These are phyloP conservation scores for Erythrolamprus reginae DNA, from an alignment of 2,113 vertebrate genomes.

Conservation along the genomic window DNA sequence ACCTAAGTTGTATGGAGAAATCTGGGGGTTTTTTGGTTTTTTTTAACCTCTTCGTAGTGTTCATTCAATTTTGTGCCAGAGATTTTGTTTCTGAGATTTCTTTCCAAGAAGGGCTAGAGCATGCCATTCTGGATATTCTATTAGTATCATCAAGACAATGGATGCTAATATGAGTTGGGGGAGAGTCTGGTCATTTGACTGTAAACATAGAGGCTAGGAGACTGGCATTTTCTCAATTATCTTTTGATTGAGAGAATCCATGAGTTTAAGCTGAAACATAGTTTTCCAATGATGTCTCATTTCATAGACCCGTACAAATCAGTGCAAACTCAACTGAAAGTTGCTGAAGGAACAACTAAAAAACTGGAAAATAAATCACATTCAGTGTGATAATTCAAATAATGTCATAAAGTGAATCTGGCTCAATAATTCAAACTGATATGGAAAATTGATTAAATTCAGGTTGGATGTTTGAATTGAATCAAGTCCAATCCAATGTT, in stretches of 20 bases:
- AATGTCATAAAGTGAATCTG: not conserved
- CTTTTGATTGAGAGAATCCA: not conserved
- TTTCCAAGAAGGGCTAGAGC: not conserved
- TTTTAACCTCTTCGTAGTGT: not conserved
- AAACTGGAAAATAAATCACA: not conserved
- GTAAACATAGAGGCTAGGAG: not conserved
- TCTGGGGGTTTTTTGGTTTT: not conserved
- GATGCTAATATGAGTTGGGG: not conserved
- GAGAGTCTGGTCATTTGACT: not conserved
- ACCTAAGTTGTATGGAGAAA: not conserved
- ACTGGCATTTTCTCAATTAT: not conserved
- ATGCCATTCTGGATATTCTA: not conserved
- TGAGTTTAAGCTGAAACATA: not conserved
- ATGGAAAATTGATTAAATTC: not conserved
- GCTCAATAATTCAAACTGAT: not conserved
- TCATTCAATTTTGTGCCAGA: not conserved
- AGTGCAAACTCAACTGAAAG: not conserved
- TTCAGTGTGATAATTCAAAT: not conserved
- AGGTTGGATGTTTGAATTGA: not conserved
- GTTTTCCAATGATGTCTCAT: not conserved
- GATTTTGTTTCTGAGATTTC: not conserved
- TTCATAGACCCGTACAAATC: not conserved
- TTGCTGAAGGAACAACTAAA: not conserved
- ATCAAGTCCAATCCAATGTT: not conserved
- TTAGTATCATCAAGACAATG: not conserved